phyloP scores from a whole-genome alignment of 2,888 invertebrate species.

The Cyclophora albipunctata region DNA sequence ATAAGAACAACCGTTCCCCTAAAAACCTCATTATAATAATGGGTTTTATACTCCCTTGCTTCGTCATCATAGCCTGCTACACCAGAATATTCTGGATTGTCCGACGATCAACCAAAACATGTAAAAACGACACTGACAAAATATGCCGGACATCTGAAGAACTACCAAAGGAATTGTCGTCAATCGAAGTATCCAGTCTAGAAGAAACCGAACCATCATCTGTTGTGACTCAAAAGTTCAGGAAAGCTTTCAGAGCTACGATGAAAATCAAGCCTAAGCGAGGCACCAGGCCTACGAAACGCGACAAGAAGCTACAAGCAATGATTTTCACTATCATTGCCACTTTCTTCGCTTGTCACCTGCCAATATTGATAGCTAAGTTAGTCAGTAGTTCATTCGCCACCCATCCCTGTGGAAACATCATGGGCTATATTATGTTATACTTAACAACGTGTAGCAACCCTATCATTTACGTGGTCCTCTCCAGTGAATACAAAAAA shows the following conservation, averaged over 20 bases:
- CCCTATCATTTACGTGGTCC: slow-evolving; percentile 15
- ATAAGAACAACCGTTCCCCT: slow-evolving; percentile 5
- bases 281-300: slow-evolving; percentile 5
- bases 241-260: slow-evolving; percentile 1
- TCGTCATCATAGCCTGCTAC: slow-evolving; percentile 9
- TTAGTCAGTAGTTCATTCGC: neutral
- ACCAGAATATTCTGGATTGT: slow-evolving; percentile 12
- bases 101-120: slow-evolving; percentile 4
- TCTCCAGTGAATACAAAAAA: slow-evolving; percentile 16
- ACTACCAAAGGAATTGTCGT: slow-evolving; percentile 1
- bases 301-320: slow-evolving; percentile 12
- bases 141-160: neutral
- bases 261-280: neutral
- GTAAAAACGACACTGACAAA: neutral
- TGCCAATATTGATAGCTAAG: slow-evolving; percentile 10
- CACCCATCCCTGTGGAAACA: slow-evolving; percentile 1
- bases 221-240: neutral
- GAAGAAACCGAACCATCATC: neutral
- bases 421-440: slow-evolving; percentile 8
- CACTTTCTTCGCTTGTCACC: slow-evolving; percentile 10
- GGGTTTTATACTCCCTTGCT: slow-evolving; percentile 4
- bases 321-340: slow-evolving; percentile 13
- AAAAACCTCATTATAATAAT: slow-evolving; percentile 4
- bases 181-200: neutral
- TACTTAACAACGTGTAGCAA: slow-evolving; percentile 10